These are phyloP conservation scores for Agrochola lota DNA, from an alignment of 2,888 invertebrate species.

Conservation along the genomic window DNA sequence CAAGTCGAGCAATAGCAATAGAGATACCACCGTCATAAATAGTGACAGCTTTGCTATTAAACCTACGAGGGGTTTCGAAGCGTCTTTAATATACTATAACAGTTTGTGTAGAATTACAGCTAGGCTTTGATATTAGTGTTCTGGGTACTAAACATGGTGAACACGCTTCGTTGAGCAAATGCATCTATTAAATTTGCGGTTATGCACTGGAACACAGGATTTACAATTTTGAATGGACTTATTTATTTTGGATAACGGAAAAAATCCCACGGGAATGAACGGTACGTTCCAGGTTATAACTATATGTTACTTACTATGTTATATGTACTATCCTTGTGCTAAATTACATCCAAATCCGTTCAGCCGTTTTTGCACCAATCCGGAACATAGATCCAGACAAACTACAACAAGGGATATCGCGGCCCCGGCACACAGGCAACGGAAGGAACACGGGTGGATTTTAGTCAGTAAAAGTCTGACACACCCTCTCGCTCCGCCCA, in stretches of 20 bases:
- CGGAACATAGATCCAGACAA: too few species aligned
- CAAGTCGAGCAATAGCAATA: slow-evolving; percentile 30
- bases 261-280: too few species aligned
- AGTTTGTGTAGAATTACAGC: slow-evolving; percentile 36
- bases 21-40: slow-evolving; percentile 42
- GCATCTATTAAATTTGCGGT: slow-evolving; percentile 28
- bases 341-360: too few species aligned
- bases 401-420: too few species aligned
- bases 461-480: too few species aligned
- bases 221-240: slow-evolving; percentile 1
- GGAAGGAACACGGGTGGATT: too few species aligned
- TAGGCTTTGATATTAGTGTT: slow-evolving; percentile 26
- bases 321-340: too few species aligned
- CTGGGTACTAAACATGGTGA: slow-evolving; percentile 14
- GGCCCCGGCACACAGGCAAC: too few species aligned
- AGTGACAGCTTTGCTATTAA: slow-evolving; percentile 48
- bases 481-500: too few species aligned
- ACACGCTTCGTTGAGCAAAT: slow-evolving; percentile 24
- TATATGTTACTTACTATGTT: too few species aligned
- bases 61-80: slow-evolving; percentile 27
- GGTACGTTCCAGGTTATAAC: too few species aligned
- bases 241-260: slow-evolving; percentile 8
- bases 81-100: slow-evolving; percentile 42
- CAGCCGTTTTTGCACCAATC: too few species aligned
- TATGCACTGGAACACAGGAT: slow-evolving; percentile 6